Evolutionary conservation across 2,888 invertebrate species (phyloP).

Genomic region (Spialia ferax): DNA sequence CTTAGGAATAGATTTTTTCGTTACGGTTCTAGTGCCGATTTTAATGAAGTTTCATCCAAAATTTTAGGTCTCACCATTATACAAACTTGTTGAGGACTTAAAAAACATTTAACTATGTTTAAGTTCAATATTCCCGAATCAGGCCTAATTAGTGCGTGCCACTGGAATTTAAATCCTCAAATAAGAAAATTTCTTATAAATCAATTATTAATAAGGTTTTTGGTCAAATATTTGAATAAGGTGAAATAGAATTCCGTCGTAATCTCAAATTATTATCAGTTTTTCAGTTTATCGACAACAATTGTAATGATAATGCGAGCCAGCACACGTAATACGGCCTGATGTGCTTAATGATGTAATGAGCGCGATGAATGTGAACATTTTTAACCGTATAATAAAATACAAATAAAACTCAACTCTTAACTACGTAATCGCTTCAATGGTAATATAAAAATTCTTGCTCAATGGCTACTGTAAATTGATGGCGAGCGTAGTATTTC

Average conservation of each 20-base stretch:
- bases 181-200: too few relatives aligned
- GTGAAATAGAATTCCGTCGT: neutral
- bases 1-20: too few relatives aligned
- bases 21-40: too few relatives aligned
- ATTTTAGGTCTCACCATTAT: too few relatives aligned
- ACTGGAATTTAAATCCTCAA: too few relatives aligned
- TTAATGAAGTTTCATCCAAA: too few relatives aligned
- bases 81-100: too few relatives aligned
- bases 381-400: constrained; percentile 10
- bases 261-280: constrained; percentile 29
- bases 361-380: constrained; percentile 12
- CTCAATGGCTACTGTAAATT: constrained; percentile 14
- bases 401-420: constrained; percentile 25
- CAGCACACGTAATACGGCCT: constrained; percentile 25
- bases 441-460: constrained; percentile 29
- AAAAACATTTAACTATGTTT: too few relatives aligned
- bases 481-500: constrained; percentile 16
- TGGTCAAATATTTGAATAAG: too few relatives aligned
- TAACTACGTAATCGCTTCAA: constrained; percentile 25
- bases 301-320: constrained; percentile 23
- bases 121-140: too few relatives aligned
- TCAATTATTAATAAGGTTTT: too few relatives aligned
- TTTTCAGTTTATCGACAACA: constrained; percentile 35
- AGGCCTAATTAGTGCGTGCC: too few relatives aligned
- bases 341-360: constrained; percentile 37